Evolutionary conservation across 2,113 vertebrate species (phyloP).

Genomic region (Rallus limicola): DNA sequence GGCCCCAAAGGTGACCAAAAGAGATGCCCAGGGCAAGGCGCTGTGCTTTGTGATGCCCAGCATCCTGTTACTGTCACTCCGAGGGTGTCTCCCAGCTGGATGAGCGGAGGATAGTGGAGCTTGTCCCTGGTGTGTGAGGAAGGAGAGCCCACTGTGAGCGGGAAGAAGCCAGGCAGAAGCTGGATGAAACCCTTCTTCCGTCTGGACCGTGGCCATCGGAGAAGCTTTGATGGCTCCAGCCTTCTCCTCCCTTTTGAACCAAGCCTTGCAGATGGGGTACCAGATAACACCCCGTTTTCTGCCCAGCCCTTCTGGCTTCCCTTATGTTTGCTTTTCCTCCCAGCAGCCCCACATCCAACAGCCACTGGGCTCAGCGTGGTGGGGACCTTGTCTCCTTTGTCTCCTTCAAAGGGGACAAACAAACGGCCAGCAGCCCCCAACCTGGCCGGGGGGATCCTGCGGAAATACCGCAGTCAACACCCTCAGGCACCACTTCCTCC

Average conservation of each 20-base stretch:
- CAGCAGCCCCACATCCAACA: not conserved
- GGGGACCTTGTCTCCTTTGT: constrained; percentile 12
- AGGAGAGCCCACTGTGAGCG: not conserved
- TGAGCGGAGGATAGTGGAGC: not conserved
- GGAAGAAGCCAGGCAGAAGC: not conserved
- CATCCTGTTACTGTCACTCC: not conserved
- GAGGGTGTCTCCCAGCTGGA: not conserved
- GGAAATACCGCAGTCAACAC: not conserved
- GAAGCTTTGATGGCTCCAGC: not conserved
- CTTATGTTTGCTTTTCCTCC: constrained; percentile 36
- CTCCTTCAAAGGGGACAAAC: constrained; percentile 12
- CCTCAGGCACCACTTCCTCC: not conserved
- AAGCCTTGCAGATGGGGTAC: not conserved
- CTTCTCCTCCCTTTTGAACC: not conserved
- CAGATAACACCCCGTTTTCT: not conserved
- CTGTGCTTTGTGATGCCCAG: not conserved
- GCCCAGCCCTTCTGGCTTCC: not conserved
- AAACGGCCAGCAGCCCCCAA: not conserved
- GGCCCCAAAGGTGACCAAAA: not conserved
- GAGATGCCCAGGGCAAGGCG: not conserved
- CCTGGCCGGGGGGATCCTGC: not conserved
- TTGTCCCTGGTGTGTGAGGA: not conserved
- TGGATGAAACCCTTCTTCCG: not conserved
- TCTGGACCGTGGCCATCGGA: not conserved
- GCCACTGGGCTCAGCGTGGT: not conserved